These are phyloP conservation scores for Alauda arvensis DNA, from an alignment of 2,797 vertebrate species.

Conservation along the genomic window DNA sequence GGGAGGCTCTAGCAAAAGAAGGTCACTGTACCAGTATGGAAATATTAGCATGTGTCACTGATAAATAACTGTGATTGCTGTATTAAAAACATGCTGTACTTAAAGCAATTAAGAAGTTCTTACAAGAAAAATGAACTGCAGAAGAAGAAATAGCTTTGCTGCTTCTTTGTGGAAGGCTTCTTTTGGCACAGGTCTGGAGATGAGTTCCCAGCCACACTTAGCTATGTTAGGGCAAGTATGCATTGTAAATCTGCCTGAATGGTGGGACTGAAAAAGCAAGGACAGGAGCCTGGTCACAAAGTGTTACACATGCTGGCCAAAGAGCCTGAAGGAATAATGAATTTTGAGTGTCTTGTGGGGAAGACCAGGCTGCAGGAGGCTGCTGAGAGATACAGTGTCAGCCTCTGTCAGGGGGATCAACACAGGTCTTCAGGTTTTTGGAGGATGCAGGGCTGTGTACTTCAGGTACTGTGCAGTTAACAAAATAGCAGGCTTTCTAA, in stretches of 20 bases:
- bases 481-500: neutral
- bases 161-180: neutral
- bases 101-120: neutral
- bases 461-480: neutral
- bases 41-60: neutral
- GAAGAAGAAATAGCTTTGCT: neutral
- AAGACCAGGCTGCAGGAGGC: neutral
- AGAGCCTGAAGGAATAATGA: neutral
- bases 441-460: neutral
- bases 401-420: fast-evolving
- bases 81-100: neutral
- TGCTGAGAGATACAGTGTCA: neutral
- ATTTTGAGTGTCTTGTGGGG: fast-evolving
- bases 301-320: neutral
- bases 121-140: neutral
- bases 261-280: neutral
- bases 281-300: neutral
- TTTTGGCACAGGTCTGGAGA: neutral
- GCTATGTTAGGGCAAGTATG: neutral
- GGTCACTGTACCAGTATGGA: neutral
- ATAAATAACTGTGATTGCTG: neutral
- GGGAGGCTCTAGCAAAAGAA: neutral
- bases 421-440: neutral
- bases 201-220: neutral
- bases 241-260: neutral